phyloP scores from a whole-genome alignment of 1,140 invertebrate species.

The Samia ricini region DNA sequence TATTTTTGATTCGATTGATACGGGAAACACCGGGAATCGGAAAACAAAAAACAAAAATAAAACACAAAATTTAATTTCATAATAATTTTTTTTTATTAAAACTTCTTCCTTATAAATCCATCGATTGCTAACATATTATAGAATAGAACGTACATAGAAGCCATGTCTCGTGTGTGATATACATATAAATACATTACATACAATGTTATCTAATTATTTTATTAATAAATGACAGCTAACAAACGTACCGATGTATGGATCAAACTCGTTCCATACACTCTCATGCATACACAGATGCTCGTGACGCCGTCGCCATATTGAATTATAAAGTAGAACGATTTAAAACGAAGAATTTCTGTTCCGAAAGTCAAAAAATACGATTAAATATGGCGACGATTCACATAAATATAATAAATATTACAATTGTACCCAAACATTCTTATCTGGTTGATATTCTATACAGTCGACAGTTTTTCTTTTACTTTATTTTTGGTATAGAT shows the following conservation, averaged over 20 bases:
- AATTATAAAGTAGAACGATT: slow-evolving; percentile 2
- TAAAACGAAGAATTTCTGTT: background rate
- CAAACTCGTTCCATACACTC: slow-evolving; percentile 11
- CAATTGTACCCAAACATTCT: slow-evolving; percentile 14
- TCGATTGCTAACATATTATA: slow-evolving; percentile 49
- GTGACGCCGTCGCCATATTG: slow-evolving; percentile 33
- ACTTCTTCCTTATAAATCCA: slow-evolving; percentile 54
- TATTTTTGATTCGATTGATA: no score
- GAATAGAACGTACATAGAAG: slow-evolving; percentile 46
- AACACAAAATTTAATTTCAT: slow-evolving; percentile 22
- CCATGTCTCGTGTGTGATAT: slow-evolving; percentile 41
- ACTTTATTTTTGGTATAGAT: background rate
- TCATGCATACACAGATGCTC: slow-evolving; percentile 18
- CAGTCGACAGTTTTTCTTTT: background rate
- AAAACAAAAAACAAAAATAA: slow-evolving; percentile 13
- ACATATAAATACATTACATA: slow-evolving; percentile 36
- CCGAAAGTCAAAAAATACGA: background rate
- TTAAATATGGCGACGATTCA: slow-evolving; percentile 14
- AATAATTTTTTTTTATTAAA: slow-evolving; percentile 48
- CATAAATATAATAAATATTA: slow-evolving; percentile 17
- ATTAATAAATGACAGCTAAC: slow-evolving; percentile 24
- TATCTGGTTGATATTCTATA: slow-evolving; percentile 4
- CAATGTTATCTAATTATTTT: slow-evolving; percentile 13
- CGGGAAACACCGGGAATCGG: no score
- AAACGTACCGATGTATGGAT: slow-evolving; percentile 23